Evolutionary conservation across 2,113 vertebrate genomes (phyloP).

Genomic region (Gulo gulo): DNA sequence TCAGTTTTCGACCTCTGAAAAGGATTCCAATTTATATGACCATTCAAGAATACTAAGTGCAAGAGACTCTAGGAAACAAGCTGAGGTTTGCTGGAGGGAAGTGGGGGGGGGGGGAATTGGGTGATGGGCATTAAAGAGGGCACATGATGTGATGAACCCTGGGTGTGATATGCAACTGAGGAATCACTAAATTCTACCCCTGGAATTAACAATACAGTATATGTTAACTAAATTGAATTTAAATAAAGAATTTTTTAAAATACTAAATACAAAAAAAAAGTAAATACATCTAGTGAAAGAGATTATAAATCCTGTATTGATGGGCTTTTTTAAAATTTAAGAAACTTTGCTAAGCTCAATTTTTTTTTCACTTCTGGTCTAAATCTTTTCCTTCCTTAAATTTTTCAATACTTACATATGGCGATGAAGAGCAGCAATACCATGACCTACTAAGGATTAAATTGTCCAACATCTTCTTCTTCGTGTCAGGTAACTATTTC

Average conservation of each 20-base stretch:
- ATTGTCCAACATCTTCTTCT: neutral
- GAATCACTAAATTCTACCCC: neutral
- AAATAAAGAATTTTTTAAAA: neutral
- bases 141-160: neutral
- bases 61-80: neutral
- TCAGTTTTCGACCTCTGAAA: neutral
- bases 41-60: neutral
- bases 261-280: neutral
- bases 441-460: neutral
- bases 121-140: neutral
- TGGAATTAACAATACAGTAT: neutral
- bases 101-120: neutral
- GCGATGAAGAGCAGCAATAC: neutral
- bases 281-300: neutral
- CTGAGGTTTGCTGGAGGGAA: neutral
- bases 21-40: neutral
- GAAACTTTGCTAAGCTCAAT: neutral
- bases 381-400: slow-evolving; percentile 18
- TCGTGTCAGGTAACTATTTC: neutral
- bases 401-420: neutral
- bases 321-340: neutral
- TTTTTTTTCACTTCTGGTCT: neutral
- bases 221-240: neutral
- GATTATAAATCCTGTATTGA: neutral
- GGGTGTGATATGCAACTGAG: neutral